These are phyloP conservation scores for Criorhina ranunculi DNA, from an alignment of 2,888 invertebrate species.

Conservation along the genomic window DNA sequence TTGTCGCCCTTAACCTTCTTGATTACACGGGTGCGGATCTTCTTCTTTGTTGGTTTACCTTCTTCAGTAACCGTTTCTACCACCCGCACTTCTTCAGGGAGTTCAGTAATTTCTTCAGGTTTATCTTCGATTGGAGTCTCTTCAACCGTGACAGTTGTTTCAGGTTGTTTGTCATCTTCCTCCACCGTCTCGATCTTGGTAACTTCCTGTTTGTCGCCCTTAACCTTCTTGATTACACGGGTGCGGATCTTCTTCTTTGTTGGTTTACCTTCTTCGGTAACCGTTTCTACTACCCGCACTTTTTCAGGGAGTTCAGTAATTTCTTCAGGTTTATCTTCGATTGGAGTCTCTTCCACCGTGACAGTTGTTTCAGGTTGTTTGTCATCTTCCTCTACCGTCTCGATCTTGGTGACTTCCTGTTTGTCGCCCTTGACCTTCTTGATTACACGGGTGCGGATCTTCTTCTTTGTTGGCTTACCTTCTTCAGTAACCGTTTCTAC, in stretches of 20 bases:
- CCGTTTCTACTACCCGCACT: conserved; percentile 83
- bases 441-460: conserved; percentile 77
- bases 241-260: conserved; percentile 78
- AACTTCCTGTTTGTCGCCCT: conserved; percentile 79
- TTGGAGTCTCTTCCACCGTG: conserved; percentile 71
- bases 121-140: conserved; percentile 77
- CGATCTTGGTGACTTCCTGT: conserved; percentile 81
- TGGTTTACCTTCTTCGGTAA: conserved; percentile 81
- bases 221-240: conserved; percentile 76
- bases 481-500: conserved; percentile 79
- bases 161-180: conserved; percentile 82
- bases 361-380: conserved; percentile 80
- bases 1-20: conserved; percentile 79
- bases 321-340: conserved; percentile 78
- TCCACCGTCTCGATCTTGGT: conserved; percentile 81
- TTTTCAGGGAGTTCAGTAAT: conserved; percentile 79
- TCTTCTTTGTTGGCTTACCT: conserved; percentile 79
- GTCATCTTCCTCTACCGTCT: conserved; percentile 80
- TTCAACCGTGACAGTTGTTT: conserved; percentile 79
- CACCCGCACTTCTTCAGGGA: conserved; percentile 80
- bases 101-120: conserved; percentile 80
- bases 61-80: conserved; percentile 58
- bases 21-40: conserved; percentile 79
- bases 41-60: conserved; percentile 79
- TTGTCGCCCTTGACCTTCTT: conserved; percentile 78